A percentile compares a stretch with the other conserved stretches of the same genome.
phyloP scores from a whole-genome alignment of 2,888 invertebrate genomes.

The Mythimna ferrago region DNA sequence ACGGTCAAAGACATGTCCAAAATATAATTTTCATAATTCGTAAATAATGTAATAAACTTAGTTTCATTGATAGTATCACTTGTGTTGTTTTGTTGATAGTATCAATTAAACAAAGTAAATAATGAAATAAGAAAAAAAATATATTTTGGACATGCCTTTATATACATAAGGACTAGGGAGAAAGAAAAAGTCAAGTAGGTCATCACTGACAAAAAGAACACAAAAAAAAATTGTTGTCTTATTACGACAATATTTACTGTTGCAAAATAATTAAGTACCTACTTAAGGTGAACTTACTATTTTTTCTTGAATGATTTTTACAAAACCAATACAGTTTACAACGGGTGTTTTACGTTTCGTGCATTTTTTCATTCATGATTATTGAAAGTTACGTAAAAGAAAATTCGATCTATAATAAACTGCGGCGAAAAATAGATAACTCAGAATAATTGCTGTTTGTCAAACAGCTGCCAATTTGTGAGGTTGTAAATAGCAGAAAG shows the following conservation, averaged over 20 bases:
- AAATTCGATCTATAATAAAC: not conserved
- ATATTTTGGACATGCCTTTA: no score
- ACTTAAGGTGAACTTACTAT: no score
- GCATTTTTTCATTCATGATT: conserved; percentile 11
- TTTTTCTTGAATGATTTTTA: not conserved
- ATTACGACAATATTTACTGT: not conserved
- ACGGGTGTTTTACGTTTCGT: not conserved
- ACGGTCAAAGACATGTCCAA: no score
- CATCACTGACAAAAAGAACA: not conserved
- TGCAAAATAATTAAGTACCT: not conserved
- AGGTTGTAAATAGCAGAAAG: not conserved
- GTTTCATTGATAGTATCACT: no score
- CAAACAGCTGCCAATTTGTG: conserved; percentile 17
- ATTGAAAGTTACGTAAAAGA: not conserved
- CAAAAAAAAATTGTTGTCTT: not conserved
- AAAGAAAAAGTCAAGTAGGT: not conserved
- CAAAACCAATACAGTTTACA: not conserved
- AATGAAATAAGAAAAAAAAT: no score
- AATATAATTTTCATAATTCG: no score
- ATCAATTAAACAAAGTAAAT: no score
- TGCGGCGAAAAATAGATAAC: not conserved
- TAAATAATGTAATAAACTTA: no score
- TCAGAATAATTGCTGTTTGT: not conserved
- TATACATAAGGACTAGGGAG: no score
- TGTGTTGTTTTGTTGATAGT: no score